These are phyloP conservation scores for Anoplius nigerrimus DNA, from an alignment of 2,888 invertebrate species.

Conservation along the genomic window DNA sequence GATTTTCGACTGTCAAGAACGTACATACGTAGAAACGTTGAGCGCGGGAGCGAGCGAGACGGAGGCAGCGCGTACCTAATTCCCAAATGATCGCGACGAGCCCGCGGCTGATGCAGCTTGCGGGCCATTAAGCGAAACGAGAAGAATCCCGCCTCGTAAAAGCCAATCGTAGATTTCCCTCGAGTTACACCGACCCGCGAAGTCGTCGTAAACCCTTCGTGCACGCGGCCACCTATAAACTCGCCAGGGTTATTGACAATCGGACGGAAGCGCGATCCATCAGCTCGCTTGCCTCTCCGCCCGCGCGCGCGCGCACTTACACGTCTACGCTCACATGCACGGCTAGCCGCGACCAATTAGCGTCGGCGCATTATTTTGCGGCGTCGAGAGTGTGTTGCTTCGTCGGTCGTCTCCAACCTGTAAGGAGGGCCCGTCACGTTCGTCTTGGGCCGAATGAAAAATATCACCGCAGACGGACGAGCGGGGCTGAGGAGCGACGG, in stretches of 20 bases:
- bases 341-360: slow-evolving; percentile 2
- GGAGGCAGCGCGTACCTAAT: slow-evolving; percentile 28
- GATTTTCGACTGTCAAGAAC: no score
- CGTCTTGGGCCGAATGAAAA: slow-evolving; percentile 13
- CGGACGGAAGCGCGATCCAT: slow-evolving; percentile 12
- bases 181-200: neutral
- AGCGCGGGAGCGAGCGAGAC: no score
- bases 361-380: slow-evolving; percentile 11
- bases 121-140: slow-evolving; percentile 1
- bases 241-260: slow-evolving; percentile 4
- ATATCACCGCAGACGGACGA: slow-evolving; percentile 2
- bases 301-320: no score
- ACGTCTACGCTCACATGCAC: no score
- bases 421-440: slow-evolving; percentile 8
- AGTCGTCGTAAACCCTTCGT: slow-evolving; percentile 12
- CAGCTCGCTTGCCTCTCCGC: neutral
- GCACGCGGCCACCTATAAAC: slow-evolving; percentile 8
- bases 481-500: slow-evolving; percentile 7
- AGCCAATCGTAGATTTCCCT: slow-evolving; percentile 14
- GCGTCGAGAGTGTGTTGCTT: neutral
- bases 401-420: neutral
- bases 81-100: slow-evolving; percentile 29
- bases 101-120: neutral
- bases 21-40: no score
- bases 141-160: slow-evolving; percentile 9